phyloP scores from a whole-genome alignment of 2,888 invertebrate genomes.

The Lepidochitona cinerea region DNA sequence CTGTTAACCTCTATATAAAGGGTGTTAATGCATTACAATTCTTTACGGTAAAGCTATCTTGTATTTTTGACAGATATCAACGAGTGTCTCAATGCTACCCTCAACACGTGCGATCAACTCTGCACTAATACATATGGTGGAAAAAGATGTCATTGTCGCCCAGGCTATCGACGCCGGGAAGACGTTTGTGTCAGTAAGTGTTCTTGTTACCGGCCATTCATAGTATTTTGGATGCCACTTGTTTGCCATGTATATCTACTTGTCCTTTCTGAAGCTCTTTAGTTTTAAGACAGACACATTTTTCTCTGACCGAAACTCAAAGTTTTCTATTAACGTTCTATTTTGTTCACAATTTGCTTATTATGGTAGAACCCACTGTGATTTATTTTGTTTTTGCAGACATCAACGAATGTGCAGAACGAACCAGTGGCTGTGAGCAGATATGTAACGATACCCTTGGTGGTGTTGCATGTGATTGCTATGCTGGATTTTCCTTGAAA shows the following conservation, averaged over 20 bases:
- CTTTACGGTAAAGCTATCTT: too few species aligned
- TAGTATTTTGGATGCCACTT: too few species aligned
- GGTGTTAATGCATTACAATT: too few species aligned
- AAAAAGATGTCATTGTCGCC: neutral
- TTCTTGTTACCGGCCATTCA: too few species aligned
- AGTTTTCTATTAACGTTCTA: too few species aligned
- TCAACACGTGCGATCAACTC: neutral
- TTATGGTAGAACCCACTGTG: neutral
- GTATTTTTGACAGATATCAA: neutral
- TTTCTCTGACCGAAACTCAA: too few species aligned
- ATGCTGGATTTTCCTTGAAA: neutral
- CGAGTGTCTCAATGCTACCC: neutral
- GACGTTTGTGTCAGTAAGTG: neutral
- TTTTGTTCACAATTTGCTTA: neutral
- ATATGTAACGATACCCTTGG: neutral
- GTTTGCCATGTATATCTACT: too few species aligned
- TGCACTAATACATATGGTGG: neutral
- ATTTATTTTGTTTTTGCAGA: neutral
- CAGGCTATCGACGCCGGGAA: neutral
- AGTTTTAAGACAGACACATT: too few species aligned
- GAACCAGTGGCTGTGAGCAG: conserved; percentile 1
- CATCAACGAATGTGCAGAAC: neutral
- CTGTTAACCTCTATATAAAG: too few species aligned
- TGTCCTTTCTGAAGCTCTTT: too few species aligned
- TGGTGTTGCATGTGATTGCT: neutral